A percentile compares a stretch with the other conserved stretches of the same genome.
These are phyloP conservation scores for Aurelia sp. DNA, from an alignment of 30 jellyfish, hydroid and myxozoan genomes.

Conservation along the genomic window DNA sequence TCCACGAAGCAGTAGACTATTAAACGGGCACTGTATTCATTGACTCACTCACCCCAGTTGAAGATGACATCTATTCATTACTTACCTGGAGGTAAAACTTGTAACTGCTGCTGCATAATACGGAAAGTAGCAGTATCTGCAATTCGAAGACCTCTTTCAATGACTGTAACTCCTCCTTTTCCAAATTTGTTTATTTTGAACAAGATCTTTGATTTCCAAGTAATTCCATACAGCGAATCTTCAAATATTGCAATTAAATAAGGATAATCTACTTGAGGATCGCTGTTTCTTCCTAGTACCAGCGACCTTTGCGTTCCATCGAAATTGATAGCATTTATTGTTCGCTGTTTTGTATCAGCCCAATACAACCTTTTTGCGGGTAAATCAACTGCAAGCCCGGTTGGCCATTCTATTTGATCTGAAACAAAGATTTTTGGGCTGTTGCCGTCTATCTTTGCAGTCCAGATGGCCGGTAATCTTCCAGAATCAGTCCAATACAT, in stretches of 20 bases:
- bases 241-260: constrained; percentile 86
- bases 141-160: constrained; percentile 50
- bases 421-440: constrained; percentile 58
- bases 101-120: constrained; percentile 70
- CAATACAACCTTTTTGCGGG: constrained; percentile 87
- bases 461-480: constrained; percentile 76
- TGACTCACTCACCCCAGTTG: too few relatives aligned
- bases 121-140: constrained; percentile 45
- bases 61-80: neutral
- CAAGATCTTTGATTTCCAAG: constrained; percentile 66
- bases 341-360: constrained; percentile 93
- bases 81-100: constrained; percentile 59
- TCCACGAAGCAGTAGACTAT: too few relatives aligned
- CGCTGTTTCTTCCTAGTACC: constrained; percentile 26
- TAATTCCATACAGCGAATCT: constrained; percentile 77
- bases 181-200: constrained; percentile 87
- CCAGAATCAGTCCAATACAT: constrained; percentile 82
- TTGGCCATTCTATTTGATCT: constrained; percentile 85
- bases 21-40: too few relatives aligned
- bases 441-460: constrained; percentile 83
- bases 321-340: constrained; percentile 68
- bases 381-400: constrained; percentile 82
- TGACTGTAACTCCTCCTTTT: constrained; percentile 37
- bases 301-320: constrained; percentile 84
- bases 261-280: constrained; percentile 63